Evolutionary conservation across 2,113 vertebrate species (phyloP).

Genomic region (Bettongia penicillata): DNA sequence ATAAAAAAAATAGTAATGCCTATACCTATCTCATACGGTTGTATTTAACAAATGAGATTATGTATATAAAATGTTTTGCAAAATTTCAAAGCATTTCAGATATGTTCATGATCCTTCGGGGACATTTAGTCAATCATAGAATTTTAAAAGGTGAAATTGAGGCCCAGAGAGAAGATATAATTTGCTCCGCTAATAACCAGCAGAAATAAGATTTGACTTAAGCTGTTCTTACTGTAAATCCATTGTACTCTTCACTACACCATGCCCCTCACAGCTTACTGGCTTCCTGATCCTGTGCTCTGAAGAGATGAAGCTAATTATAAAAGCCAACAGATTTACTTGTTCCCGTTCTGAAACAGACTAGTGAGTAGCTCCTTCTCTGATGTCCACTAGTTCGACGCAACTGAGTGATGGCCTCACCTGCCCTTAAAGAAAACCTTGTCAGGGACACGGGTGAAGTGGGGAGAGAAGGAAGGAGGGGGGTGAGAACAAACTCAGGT

Average conservation of each 20-base stretch:
- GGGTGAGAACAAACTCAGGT: not conserved
- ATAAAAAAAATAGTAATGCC: not conserved
- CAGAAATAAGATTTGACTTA: not conserved
- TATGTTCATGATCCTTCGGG: not conserved
- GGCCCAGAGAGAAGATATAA: not conserved
- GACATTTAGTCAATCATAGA: not conserved
- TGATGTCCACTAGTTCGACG: conserved; percentile 21
- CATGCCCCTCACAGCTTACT: not conserved
- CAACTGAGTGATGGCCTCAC: conserved; percentile 52
- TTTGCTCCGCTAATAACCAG: not conserved
- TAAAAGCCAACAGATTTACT: not conserved
- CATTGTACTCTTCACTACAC: not conserved
- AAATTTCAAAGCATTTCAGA: not conserved
- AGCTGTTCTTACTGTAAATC: not conserved
- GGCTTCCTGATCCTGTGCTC: not conserved
- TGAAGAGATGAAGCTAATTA: not conserved
- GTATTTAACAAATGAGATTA: not conserved
- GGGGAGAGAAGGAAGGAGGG: not conserved
- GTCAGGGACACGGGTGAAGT: not conserved
- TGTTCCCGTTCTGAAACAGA: fast-evolving
- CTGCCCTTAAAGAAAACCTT: not conserved
- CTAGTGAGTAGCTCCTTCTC: not conserved
- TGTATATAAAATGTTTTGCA: not conserved
- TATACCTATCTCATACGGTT: not conserved
- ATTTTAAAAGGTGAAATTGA: not conserved